Evolutionary conservation across 2,113 vertebrate genomes (phyloP).

Genomic region (Syngnathus floridae): DNA sequence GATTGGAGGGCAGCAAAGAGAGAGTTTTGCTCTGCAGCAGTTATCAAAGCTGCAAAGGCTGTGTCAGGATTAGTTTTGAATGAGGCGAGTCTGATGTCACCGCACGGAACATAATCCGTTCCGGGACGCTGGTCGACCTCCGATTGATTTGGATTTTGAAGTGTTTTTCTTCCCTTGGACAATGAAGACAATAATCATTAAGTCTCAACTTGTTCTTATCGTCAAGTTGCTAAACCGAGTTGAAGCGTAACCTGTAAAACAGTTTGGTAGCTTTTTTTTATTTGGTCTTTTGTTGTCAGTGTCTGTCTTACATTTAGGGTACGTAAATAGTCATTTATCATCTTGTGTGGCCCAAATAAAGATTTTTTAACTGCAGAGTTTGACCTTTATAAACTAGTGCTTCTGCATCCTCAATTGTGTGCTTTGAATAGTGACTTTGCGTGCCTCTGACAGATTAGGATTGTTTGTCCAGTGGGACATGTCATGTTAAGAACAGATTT

Average conservation of each 20-base stretch:
- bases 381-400: constrained; percentile 22
- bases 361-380: constrained; percentile 20
- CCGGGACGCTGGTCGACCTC: neutral
- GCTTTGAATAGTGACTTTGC: neutral
- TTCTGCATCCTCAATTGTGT: constrained; percentile 21
- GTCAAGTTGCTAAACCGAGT: constrained; percentile 30
- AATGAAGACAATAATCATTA: neutral
- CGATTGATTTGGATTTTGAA: neutral
- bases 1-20: constrained; percentile 4
- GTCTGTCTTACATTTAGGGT: constrained; percentile 9
- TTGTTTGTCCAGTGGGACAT: constrained; percentile 18
- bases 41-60: constrained; percentile 26
- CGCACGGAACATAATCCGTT: constrained; percentile 1
- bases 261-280: constrained; percentile 5
- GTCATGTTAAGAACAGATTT: constrained; percentile 23
- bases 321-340: constrained; percentile 23
- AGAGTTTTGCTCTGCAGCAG: constrained; percentile 37
- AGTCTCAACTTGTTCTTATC: constrained; percentile 35
- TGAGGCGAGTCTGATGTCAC: constrained; percentile 20
- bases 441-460: constrained; percentile 24
- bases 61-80: constrained; percentile 17
- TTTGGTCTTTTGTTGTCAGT: constrained; percentile 12
- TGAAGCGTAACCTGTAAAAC: constrained; percentile 3
- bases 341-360: constrained; percentile 20
- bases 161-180: neutral